Evolutionary conservation across 2,888 invertebrate genomes (phyloP), one percentile per base, ranked within the genome.

Genomic region (Nomada hirtipes): DNA sequence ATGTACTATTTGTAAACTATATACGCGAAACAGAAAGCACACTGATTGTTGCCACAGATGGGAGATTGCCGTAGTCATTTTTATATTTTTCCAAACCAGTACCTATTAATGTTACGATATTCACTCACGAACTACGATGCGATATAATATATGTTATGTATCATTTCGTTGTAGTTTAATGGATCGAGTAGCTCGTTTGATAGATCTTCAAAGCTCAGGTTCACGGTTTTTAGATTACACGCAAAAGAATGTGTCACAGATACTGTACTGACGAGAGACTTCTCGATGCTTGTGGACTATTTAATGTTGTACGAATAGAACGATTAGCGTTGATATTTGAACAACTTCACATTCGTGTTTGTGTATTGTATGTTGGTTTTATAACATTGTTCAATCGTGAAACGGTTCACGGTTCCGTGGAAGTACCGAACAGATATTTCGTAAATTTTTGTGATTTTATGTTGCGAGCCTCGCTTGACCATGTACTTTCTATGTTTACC

Each of bases 1-100:
- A 74, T 79, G 73, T 20, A 53, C 47, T 87, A 83, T 82, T 88
- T 88, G 72, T 75, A 74, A 77, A 64, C 76, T 59, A 72, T 26
- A 59, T 59, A 73, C 52, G 52, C 42, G 42, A 71, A 42, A 59
- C 13, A 13, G 15, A 42, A 42, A 67, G 42, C 69, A 18, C 29
- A 52, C 47, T 47, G 65, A n/a, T 44, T 36, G 52, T 70, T 70
- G 4, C 53, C 26, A 20, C 29, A 71, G 29, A 55, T 52, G 13
- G 55, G 64, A 44, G 53, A 26, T 36, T 60, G 69, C 23, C 55
- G 18, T 50, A 73, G 36, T 50, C 36, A 23, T 47, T 82, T 82
- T 80, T 75, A 67, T 80, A 74, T 70, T 82, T 74, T 75, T 74
- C 60, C 81, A 79, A 79, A 70, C 61, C 20, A 36, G 42, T 52